phyloP scores from a whole-genome alignment of 2,888 invertebrate genomes.

The Vesta saturnalis region DNA sequence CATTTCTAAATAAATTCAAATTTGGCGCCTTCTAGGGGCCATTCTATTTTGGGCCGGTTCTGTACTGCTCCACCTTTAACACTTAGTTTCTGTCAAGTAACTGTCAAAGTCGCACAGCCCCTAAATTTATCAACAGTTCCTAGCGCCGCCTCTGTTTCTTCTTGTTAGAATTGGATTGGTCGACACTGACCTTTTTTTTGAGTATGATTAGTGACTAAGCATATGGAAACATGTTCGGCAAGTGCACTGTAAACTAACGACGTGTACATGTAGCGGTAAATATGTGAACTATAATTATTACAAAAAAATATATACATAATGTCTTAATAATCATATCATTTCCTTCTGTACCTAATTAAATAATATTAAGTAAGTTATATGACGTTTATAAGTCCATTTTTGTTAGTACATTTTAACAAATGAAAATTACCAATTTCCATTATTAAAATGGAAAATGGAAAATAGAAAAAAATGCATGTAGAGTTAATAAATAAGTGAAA shows the following conservation, averaged over 20 bases:
- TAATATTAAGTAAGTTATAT: no score
- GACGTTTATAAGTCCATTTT: no score
- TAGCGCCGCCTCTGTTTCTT: slow-evolving; percentile 60
- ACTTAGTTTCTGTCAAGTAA: slow-evolving; percentile 62
- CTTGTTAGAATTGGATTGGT: slow-evolving; percentile 56
- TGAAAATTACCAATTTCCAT: no score
- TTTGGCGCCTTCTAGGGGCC: slow-evolving; percentile 60
- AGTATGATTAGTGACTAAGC: slow-evolving; percentile 59
- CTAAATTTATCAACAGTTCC: slow-evolving; percentile 59
- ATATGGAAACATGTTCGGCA: slow-evolving; percentile 37
- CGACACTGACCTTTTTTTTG: slow-evolving; percentile 53
- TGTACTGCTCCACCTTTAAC: slow-evolving; percentile 62
- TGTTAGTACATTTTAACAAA: no score
- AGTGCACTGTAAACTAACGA: slow-evolving; percentile 59
- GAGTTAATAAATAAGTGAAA: no score
- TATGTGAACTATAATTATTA: slow-evolving; percentile 55
- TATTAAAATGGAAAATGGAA: no score
- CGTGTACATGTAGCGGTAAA: slow-evolving; percentile 53
- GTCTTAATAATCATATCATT: background rate
- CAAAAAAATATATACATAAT: background rate
- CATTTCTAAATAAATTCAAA: slow-evolving; percentile 49
- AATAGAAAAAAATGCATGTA: no score
- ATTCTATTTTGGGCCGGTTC: slow-evolving; percentile 62
- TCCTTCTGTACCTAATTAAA: background rate
- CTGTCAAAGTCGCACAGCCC: slow-evolving; percentile 62